Percentiles rank a stretch among this genome's conserved stretches.
These are phyloP conservation scores for Plotosus lineatus DNA, from an alignment of 2,113 vertebrate species.

Conservation along the genomic window DNA sequence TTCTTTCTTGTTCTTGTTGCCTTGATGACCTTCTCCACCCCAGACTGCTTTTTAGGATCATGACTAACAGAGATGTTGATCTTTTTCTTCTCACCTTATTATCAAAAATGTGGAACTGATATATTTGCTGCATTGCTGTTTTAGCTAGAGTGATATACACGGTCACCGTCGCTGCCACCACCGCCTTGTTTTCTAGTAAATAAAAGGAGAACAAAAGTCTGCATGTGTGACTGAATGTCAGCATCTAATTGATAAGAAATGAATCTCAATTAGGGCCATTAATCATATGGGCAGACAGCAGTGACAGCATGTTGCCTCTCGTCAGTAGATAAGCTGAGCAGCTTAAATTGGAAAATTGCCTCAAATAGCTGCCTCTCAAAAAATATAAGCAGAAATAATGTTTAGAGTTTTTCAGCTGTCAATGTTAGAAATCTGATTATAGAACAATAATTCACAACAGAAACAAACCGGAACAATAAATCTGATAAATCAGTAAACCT, in stretches of 20 bases:
- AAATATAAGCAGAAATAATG: conserved; percentile 55
- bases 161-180: conserved; percentile 55
- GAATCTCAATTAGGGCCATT: conserved; percentile 73
- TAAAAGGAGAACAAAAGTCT: conserved; percentile 60
- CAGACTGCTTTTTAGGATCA: neutral
- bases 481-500: neutral
- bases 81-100: neutral
- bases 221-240: conserved; percentile 73
- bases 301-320: conserved; percentile 61
- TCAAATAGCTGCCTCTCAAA: conserved; percentile 53
- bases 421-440: conserved; percentile 56
- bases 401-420: conserved; percentile 26
- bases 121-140: neutral
- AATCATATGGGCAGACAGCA: conserved; percentile 64
- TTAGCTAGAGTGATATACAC: conserved; percentile 23
- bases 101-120: neutral
- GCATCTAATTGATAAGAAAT: conserved; percentile 70
- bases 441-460: conserved; percentile 53
- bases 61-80: neutral
- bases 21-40: neutral
- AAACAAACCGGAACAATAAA: conserved; percentile 32
- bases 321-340: conserved; percentile 60
- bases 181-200: conserved; percentile 64
- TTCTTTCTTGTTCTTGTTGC: neutral
- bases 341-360: conserved; percentile 69